These are phyloP conservation scores for Esperia sulphurella DNA, from an alignment of 2,888 invertebrate species.

Conservation along the genomic window DNA sequence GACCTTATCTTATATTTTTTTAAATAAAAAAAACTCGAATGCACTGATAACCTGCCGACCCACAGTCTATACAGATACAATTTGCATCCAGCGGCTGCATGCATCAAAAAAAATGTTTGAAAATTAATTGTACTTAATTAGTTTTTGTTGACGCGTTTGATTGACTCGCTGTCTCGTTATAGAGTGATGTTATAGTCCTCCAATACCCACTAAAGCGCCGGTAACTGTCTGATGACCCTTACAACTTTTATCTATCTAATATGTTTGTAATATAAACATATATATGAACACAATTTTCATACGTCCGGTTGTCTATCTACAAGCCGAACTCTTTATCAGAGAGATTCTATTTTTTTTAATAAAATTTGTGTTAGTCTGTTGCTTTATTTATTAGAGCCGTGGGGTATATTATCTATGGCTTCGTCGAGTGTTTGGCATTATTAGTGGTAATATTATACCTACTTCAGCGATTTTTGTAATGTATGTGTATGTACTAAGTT, in stretches of 20 bases:
- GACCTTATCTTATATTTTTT: conserved; percentile 26
- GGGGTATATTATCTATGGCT: no score
- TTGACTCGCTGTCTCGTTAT: conserved; percentile 27
- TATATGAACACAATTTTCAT: conserved; percentile 9
- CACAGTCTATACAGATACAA: conserved; percentile 27
- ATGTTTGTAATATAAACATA: conserved; percentile 5
- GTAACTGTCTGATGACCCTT: conserved; percentile 25
- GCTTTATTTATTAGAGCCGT: neutral
- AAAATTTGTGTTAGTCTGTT: neutral
- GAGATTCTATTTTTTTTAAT: neutral
- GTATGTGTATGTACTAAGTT: no score
- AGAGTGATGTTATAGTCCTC: conserved; percentile 27
- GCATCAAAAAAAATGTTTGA: conserved; percentile 19
- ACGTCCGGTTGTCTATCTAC: conserved; percentile 4
- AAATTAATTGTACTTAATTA: conserved; percentile 7
- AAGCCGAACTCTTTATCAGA: neutral
- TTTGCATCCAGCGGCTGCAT: conserved; percentile 45
- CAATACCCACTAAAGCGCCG: neutral
- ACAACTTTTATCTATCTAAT: conserved; percentile 24
- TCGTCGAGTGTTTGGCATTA: no score
- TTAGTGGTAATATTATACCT: no score
- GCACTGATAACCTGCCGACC: conserved; percentile 65
- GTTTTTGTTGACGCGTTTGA: conserved; percentile 33
- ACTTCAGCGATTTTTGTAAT: no score
- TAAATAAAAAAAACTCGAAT: conserved; percentile 29